Conservation (phyloP, 2,888 invertebrate species). For the Drosophila merina region DNA sequence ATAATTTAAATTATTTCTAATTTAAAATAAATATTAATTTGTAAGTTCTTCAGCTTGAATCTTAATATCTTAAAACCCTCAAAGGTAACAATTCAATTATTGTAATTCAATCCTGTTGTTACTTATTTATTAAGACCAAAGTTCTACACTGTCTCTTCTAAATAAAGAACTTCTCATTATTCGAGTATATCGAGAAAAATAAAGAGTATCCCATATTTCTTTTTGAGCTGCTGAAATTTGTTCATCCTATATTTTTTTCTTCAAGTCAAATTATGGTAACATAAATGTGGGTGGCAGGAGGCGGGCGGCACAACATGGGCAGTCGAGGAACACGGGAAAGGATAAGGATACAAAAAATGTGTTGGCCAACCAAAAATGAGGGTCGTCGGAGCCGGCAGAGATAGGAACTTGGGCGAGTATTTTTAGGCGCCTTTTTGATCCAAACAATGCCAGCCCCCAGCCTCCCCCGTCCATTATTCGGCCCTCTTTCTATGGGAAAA, state of each 20-base stretch:
- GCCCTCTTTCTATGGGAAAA: slow-evolving; percentile 1
- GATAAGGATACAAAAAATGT: slow-evolving; percentile 58
- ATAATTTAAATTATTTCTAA: too few relatives aligned
- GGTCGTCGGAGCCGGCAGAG: slow-evolving; percentile 62
- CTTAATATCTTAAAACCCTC: too few relatives aligned
- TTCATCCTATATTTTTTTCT: slow-evolving; percentile 35
- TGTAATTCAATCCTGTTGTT: too few relatives aligned
- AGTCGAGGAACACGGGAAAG: slow-evolving; percentile 48
- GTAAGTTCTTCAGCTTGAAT: too few relatives aligned
- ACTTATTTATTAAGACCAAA: too few relatives aligned
- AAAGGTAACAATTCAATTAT: too few relatives aligned
- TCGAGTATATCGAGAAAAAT: too few relatives aligned
- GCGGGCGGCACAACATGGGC: slow-evolving; percentile 2
- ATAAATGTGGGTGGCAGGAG: slow-evolving; percentile 68
- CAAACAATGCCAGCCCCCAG: slow-evolving; percentile 36
- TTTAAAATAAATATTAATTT: too few relatives aligned
- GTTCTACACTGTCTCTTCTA: too few relatives aligned
- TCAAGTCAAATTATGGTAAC: slow-evolving; percentile 78
- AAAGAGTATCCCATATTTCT: slow-evolving; percentile 19
- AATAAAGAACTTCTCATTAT: too few relatives aligned
- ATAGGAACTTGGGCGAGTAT: slow-evolving; percentile 72
- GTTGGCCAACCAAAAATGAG: slow-evolving; percentile 75
- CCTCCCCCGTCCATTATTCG: neutral
- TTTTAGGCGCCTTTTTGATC: slow-evolving; percentile 73
- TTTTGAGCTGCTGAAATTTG: slow-evolving; percentile 12